These are phyloP conservation scores for Oscheius sp. DNA, from an alignment of 2,888 invertebrate genomes.

Conservation along the genomic window DNA sequence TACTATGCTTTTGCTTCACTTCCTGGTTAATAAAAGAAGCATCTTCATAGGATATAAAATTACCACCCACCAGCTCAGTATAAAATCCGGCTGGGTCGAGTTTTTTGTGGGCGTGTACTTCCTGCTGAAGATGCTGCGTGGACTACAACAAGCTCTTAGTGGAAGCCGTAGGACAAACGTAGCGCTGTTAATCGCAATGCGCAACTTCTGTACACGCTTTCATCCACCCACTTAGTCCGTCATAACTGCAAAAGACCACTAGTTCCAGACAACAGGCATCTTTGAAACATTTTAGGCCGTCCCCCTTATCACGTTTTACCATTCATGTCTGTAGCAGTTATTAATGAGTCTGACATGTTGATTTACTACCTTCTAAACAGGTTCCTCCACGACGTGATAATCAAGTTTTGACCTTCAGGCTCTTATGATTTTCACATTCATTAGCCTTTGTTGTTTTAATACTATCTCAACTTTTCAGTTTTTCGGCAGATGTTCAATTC, in stretches of 20 bases:
- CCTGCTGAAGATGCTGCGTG: constrained; percentile 28
- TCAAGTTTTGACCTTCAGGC: constrained; percentile 15
- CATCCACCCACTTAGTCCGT: constrained; percentile 19
- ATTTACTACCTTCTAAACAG: constrained; percentile 25
- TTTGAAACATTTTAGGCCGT: no score
- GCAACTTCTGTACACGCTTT: constrained; percentile 22
- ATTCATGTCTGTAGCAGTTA: background rate
- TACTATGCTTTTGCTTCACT: background rate
- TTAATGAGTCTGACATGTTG: constrained; percentile 26
- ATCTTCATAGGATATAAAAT: constrained; percentile 20
- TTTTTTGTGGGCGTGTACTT: constrained; percentile 6
- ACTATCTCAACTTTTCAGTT: background rate
- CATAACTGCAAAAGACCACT: constrained; percentile 4
- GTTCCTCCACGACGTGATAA: constrained; percentile 21
- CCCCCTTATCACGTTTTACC: no score
- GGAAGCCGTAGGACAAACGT: constrained; percentile 24
- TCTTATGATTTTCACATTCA: constrained; percentile 14
- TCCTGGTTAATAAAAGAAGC: background rate
- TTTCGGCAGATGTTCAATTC: background rate
- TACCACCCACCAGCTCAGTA: constrained; percentile 23
- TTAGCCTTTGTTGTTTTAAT: constrained; percentile 13
- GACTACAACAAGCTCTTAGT: constrained; percentile 26
- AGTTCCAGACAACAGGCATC: no score
- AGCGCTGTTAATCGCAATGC: constrained; percentile 23
- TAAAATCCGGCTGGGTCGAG: constrained; percentile 6